Conservation (phyloP, 2,888 invertebrate species). For the Melikaiella ostensackeni region DNA sequence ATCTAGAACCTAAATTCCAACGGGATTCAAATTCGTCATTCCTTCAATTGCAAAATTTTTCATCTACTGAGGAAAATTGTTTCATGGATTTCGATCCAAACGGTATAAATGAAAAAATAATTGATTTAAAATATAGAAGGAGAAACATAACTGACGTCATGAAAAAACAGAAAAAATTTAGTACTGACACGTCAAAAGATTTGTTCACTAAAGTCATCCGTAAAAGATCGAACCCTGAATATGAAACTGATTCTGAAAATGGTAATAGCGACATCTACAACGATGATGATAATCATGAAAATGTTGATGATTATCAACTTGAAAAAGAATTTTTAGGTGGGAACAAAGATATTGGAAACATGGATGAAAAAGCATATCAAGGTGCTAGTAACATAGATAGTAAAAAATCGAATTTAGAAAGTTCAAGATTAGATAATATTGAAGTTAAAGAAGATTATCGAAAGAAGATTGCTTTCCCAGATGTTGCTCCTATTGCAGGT, state of each 20-base stretch:
- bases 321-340: background rate
- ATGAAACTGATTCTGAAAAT: background rate
- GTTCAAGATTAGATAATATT: background rate
- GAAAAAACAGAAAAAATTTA: too few relatives aligned
- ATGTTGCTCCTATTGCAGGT: too few relatives aligned
- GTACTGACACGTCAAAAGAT: too few relatives aligned
- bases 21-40: too few relatives aligned
- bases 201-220: background rate
- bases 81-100: background rate
- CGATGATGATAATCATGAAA: background rate
- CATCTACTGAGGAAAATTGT: background rate
- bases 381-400: background rate
- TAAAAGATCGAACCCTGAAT: background rate
- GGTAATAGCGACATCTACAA: background rate
- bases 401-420: background rate
- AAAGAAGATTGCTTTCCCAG: too few relatives aligned
- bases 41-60: too few relatives aligned
- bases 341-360: background rate
- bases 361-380: background rate
- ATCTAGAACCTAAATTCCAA: background rate
- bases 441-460: background rate
- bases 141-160: too few relatives aligned
- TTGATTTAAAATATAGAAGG: too few relatives aligned
- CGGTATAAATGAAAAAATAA: too few relatives aligned
- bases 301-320: background rate